phyloP scores from a whole-genome alignment of 2,888 invertebrate genomes.

The Salticus scenicus region DNA sequence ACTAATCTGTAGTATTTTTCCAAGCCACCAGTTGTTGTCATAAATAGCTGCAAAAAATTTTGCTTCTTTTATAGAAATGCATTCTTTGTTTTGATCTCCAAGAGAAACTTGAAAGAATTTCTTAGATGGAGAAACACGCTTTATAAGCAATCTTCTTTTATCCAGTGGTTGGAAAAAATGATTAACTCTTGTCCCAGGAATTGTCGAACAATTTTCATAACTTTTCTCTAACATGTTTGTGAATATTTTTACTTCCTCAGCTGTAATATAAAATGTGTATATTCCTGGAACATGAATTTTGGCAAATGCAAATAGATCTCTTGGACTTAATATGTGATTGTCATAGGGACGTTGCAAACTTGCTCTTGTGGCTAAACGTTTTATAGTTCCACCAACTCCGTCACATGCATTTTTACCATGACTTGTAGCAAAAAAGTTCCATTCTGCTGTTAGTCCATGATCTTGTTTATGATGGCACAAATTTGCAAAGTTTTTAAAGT shows the following conservation, averaged over 20 bases:
- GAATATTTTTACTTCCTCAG: too few species aligned
- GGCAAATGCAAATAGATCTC: too few species aligned
- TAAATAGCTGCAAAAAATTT: neutral
- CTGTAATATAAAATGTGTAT: too few species aligned
- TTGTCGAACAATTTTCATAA: too few species aligned
- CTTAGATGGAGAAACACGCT: neutral
- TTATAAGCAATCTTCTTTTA: neutral
- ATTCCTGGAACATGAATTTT: too few species aligned
- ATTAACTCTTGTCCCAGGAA: too few species aligned
- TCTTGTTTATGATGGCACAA: conserved; percentile 71
- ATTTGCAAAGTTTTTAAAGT: conserved; percentile 67
- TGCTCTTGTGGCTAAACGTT: conserved; percentile 51
- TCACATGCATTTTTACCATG: conserved; percentile 73
- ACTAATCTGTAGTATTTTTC: neutral
- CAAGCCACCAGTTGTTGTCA: neutral
- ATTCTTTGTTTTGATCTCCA: neutral
- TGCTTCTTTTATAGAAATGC: neutral
- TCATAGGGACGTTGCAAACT: neutral
- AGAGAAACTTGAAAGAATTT: neutral
- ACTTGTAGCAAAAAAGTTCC: conserved; percentile 71
- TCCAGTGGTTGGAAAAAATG: too few species aligned
- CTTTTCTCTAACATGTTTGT: too few species aligned
- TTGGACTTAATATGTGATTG: too few species aligned
- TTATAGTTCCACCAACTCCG: conserved; percentile 72
- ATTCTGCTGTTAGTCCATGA: conserved; percentile 71